These are phyloP conservation scores for Sericinus montela DNA, from an alignment of 2,888 invertebrate species.

Conservation along the genomic window DNA sequence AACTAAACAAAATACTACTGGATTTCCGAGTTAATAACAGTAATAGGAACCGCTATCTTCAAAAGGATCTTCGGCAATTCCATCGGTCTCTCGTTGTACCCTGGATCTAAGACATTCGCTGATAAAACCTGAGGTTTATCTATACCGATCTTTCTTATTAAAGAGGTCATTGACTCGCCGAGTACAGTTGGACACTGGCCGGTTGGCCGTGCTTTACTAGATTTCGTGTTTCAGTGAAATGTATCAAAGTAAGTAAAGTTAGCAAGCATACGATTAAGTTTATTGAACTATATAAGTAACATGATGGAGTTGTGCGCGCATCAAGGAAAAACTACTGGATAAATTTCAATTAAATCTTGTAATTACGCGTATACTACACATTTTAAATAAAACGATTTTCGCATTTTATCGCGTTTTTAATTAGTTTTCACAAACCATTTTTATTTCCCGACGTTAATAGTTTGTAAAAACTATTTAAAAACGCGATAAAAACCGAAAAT, in stretches of 20 bases:
- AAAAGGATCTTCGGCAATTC: slow-evolving; percentile 20
- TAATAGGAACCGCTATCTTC: slow-evolving; percentile 16
- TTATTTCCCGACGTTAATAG: too few species aligned
- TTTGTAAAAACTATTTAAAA: too few species aligned
- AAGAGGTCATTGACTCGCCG: slow-evolving; percentile 30
- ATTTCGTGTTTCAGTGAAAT: not conserved
- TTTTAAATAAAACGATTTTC: too few species aligned
- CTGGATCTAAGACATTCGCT: slow-evolving; percentile 18
- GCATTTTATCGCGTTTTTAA: too few species aligned
- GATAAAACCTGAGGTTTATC: slow-evolving; percentile 29
- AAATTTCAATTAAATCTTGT: too few species aligned
- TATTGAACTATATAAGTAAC: too few species aligned
- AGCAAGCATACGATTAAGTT: not conserved
- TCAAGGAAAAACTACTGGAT: too few species aligned
- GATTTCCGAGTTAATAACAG: slow-evolving; percentile 12
- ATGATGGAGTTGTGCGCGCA: too few species aligned
- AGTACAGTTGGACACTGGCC: slow-evolving; percentile 17
- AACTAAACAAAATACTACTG: slow-evolving; percentile 3
- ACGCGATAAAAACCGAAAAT: too few species aligned
- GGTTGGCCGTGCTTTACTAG: slow-evolving; percentile 7
- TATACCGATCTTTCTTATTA: slow-evolving; percentile 30
- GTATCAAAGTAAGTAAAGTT: not conserved
- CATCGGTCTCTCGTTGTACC: slow-evolving; percentile 14
- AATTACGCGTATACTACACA: too few species aligned
- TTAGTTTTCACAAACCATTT: too few species aligned